A percentile compares a stretch with the other conserved stretches of the same genome.
These are phyloP conservation scores for Lepidochrysops patricia DNA, from an alignment of 2,888 invertebrate genomes.

Conservation along the genomic window DNA sequence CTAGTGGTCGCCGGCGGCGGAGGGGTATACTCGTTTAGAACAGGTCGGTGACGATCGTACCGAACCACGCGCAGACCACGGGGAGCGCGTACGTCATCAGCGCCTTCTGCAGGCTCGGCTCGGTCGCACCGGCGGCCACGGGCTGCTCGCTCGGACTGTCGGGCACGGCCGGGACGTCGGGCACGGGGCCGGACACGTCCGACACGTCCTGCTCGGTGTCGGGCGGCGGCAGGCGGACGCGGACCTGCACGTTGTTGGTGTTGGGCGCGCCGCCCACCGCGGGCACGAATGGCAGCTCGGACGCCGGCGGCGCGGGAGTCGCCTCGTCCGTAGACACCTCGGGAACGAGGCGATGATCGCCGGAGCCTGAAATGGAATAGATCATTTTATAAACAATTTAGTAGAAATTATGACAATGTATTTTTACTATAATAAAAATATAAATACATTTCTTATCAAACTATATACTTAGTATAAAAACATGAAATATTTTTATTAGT, in stretches of 20 bases:
- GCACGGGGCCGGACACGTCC: background rate
- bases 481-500: too few relatives aligned
- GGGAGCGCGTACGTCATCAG: conserved; percentile 85
- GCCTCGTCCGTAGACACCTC: conserved; percentile 28
- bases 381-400: too few relatives aligned
- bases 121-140: conserved; percentile 43
- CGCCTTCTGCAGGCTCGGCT: conserved; percentile 75
- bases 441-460: too few relatives aligned
- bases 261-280: conserved; percentile 37
- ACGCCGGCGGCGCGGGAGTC: conserved; percentile 26
- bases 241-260: conserved; percentile 40
- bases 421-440: too few relatives aligned
- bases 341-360: conserved; percentile 39
- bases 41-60: conserved; percentile 85
- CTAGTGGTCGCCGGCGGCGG: background rate
- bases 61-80: conserved; percentile 89
- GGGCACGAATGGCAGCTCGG: conserved; percentile 42
- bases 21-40: conserved; percentile 72
- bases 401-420: too few relatives aligned
- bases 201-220: conserved; percentile 13
- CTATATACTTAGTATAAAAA: too few relatives aligned
- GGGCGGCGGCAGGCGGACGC: conserved; percentile 28
- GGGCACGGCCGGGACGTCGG: conserved; percentile 20
- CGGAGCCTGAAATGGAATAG: background rate
- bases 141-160: conserved; percentile 34